Evolutionary conservation across 2,888 invertebrate species (phyloP).

Genomic region (Coremacera marginata): DNA sequence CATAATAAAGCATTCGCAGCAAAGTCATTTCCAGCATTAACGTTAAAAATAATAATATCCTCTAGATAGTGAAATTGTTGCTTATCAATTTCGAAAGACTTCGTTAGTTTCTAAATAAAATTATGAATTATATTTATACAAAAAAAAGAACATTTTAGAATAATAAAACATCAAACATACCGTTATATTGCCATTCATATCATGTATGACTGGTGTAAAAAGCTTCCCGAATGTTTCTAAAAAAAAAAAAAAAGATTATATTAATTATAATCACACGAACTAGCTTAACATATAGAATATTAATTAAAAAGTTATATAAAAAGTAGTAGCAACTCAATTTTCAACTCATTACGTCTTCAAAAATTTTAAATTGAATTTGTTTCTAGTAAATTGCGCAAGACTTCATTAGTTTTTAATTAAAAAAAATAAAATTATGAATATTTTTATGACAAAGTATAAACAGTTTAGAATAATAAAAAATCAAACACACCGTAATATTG

Average conservation of each 20-base stretch:
- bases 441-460: neutral
- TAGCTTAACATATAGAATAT: neutral
- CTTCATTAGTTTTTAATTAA: constrained; percentile 77
- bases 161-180: constrained; percentile 68
- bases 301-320: neutral
- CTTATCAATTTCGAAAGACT: constrained; percentile 72
- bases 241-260: constrained; percentile 46
- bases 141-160: constrained; percentile 8
- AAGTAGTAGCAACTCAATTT: neutral
- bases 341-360: no score
- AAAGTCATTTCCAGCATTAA: constrained; percentile 70
- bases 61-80: constrained; percentile 74
- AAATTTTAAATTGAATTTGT: no score
- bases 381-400: constrained; percentile 72
- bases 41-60: constrained; percentile 77
- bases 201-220: constrained; percentile 80
- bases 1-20: constrained; percentile 79
- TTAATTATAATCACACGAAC: neutral
- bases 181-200: constrained; percentile 83
- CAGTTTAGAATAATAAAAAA: neutral
- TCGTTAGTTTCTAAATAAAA: constrained; percentile 74
- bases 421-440: constrained; percentile 40
- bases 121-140: no score
- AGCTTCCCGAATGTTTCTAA: constrained; percentile 80
- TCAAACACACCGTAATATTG: constrained; percentile 76